Evolutionary conservation across 2,888 invertebrate genomes (phyloP).

Genomic region (Euproctis similis): DNA sequence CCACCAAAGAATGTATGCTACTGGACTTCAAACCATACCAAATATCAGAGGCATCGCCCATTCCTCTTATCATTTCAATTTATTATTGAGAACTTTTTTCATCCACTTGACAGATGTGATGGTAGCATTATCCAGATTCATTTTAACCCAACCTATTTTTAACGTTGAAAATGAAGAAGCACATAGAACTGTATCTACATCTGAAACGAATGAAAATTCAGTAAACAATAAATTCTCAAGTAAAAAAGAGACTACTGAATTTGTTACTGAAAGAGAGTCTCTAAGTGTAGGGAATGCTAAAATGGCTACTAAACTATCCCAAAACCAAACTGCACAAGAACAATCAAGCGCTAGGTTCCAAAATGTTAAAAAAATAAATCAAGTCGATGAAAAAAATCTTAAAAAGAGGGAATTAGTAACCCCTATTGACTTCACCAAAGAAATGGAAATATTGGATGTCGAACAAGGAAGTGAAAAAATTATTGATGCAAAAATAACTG

Average conservation of each 20-base stretch:
- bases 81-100: slow-evolving; percentile 60
- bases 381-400: not conserved
- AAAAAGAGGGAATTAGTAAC: slow-evolving; percentile 7
- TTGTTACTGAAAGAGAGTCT: too few relatives aligned
- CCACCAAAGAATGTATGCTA: slow-evolving; percentile 42
- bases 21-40: slow-evolving; percentile 58
- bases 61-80: slow-evolving; percentile 47
- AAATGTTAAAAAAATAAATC: not conserved
- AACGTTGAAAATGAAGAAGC: slow-evolving; percentile 7
- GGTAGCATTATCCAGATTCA: slow-evolving; percentile 59
- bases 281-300: slow-evolving; percentile 5
- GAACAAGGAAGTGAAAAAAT: not conserved
- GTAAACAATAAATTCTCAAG: too few relatives aligned
- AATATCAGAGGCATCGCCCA: slow-evolving; percentile 47
- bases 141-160: slow-evolving; percentile 43
- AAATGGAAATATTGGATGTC: too few relatives aligned
- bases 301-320: slow-evolving; percentile 5
- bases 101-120: slow-evolving; percentile 66
- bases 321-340: slow-evolving; percentile 8
- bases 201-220: not conserved
- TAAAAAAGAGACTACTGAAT: slow-evolving; percentile 8
- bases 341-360: too few relatives aligned
- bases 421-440: slow-evolving; percentile 7
- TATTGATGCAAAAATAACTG: slow-evolving; percentile 17
- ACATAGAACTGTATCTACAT: slow-evolving; percentile 1